These are phyloP conservation scores for Homarus gammarus DNA, from an alignment of 2,888 invertebrate genomes.

Conservation along the genomic window DNA sequence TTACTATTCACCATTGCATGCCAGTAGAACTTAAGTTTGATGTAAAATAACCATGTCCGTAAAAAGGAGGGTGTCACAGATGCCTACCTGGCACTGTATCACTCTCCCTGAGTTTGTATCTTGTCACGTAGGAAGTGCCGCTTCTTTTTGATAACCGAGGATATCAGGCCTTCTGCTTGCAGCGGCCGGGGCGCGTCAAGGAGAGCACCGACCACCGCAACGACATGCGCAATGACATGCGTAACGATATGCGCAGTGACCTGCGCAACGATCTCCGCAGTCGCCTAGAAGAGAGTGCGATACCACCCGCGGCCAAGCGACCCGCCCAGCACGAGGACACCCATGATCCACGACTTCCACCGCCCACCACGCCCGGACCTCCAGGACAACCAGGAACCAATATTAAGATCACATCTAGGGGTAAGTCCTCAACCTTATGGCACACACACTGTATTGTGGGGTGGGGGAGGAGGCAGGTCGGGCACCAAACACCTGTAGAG, in stretches of 20 bases:
- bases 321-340: conserved; percentile 89
- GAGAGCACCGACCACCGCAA: conserved; percentile 48
- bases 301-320: conserved; percentile 82
- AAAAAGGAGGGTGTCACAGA: too few relatives aligned
- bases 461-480: too few relatives aligned
- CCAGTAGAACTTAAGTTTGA: too few relatives aligned
- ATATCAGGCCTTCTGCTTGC: conserved; percentile 67
- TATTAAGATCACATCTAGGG: conserved; percentile 93
- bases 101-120: neutral
- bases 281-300: conserved; percentile 76
- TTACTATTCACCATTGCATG: too few relatives aligned
- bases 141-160: conserved; percentile 63
- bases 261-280: conserved; percentile 47
- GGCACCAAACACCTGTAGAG: too few relatives aligned
- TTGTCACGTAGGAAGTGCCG: conserved; percentile 50
- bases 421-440: too few relatives aligned
- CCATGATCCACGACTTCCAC: conserved; percentile 77
- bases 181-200: conserved; percentile 64
- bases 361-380: conserved; percentile 82
- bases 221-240: conserved; percentile 45
- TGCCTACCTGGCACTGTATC: too few relatives aligned
- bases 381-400: conserved; percentile 83
- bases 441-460: too few relatives aligned
- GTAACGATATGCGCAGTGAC: conserved; percentile 63
- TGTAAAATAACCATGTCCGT: too few relatives aligned